Conservation (phyloP, 2,113 vertebrate genomes). For the Prunella himalayana region DNA sequence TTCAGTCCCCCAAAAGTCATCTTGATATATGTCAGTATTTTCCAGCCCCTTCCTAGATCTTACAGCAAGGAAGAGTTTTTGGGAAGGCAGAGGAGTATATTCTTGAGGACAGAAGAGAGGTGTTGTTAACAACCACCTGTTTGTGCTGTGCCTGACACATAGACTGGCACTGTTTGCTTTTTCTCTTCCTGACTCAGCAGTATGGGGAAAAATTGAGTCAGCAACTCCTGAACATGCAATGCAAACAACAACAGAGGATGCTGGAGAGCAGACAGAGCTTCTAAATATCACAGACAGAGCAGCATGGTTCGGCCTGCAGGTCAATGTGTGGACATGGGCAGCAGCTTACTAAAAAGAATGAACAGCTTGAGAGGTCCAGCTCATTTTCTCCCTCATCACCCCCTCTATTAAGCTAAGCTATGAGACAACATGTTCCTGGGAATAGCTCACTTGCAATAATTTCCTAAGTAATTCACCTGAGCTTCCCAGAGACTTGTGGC, state of each 20-base stretch:
- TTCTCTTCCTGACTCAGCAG: constrained; percentile 14
- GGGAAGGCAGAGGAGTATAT: background rate
- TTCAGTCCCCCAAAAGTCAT: background rate
- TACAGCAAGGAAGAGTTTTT: background rate
- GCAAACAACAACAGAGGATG: background rate
- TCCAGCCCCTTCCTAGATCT: background rate
- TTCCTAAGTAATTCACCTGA: background rate
- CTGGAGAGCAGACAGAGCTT: background rate
- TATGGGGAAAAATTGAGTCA: constrained; percentile 20
- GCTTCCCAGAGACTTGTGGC: background rate
- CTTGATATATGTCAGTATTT: background rate
- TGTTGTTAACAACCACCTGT: background rate
- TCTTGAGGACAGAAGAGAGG: background rate
- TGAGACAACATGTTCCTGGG: background rate
- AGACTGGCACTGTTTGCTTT: background rate
- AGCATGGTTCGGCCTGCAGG: rapidly evolving
- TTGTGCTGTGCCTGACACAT: background rate
- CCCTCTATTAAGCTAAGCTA: background rate
- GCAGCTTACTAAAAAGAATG: background rate
- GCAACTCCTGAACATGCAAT: background rate
- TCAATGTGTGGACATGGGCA: background rate
- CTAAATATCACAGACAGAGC: background rate
- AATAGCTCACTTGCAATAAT: background rate
- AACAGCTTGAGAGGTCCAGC: background rate
- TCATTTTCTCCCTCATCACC: background rate